phyloP scores from a whole-genome alignment of 1,140 invertebrate genomes.

The Belonocnema kinseyi region DNA sequence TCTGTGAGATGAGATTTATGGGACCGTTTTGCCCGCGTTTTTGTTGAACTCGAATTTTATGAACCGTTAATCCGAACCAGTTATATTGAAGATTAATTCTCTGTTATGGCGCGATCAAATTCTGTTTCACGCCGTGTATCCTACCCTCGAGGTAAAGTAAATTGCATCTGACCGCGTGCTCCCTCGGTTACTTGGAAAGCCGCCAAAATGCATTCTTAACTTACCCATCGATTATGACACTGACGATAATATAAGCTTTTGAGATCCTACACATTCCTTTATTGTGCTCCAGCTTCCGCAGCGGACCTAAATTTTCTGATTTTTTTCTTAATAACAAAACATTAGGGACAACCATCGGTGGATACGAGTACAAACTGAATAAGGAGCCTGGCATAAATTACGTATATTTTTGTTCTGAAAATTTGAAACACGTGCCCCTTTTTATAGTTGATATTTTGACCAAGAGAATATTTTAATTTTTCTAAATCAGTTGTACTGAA shows the following conservation, averaged over 20 bases:
- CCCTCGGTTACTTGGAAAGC: constrained; percentile 31
- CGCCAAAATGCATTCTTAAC: constrained; percentile 40
- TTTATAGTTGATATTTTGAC: too few relatives aligned
- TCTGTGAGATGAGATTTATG: background rate
- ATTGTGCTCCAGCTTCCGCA: background rate
- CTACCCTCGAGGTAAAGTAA: constrained; percentile 26
- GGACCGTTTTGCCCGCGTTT: background rate
- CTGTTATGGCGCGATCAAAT: constrained; percentile 21
- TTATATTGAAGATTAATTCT: constrained; percentile 27
- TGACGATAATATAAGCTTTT: background rate
- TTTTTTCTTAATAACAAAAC: too few relatives aligned
- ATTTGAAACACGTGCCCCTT: too few relatives aligned
- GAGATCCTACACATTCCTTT: background rate
- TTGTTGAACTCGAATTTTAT: background rate
- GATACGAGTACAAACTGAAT: too few relatives aligned
- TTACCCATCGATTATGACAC: background rate
- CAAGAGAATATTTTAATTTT: too few relatives aligned
- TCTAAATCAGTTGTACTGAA: too few relatives aligned
- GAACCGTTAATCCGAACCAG: constrained; percentile 2
- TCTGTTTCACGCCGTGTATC: constrained; percentile 11
- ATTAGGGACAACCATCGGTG: too few relatives aligned
- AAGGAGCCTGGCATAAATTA: too few relatives aligned
- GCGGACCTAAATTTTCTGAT: too few relatives aligned
- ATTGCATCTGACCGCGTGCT: constrained; percentile 29
- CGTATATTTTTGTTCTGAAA: too few relatives aligned